Evolutionary conservation across 2,888 invertebrate genomes (phyloP), one percentile per base, ranked within the genome.

Genomic region (Iphiclides podalirius): DNA sequence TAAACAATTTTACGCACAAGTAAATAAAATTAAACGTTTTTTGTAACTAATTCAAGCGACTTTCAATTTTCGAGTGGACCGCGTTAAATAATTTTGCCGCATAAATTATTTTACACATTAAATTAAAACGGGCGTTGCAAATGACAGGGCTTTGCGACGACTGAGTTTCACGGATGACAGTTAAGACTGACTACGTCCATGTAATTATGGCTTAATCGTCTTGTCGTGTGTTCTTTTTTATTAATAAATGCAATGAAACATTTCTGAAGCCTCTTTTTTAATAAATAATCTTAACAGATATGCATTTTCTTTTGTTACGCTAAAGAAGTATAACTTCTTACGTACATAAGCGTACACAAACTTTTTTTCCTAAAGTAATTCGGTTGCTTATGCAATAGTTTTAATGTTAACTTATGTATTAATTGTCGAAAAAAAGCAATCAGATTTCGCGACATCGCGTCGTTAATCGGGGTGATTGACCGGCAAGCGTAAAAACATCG

Each of bases 381-480:
- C n/a, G n/a, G n/a, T n/a, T n/a, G n/a, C n/a, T n/a, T n/a, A n/a
- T n/a, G n/a, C n/a, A n/a, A n/a, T n/a, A n/a, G n/a, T n/a, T n/a
- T n/a, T n/a, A n/a, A n/a, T n/a, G n/a, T n/a, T n/a, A n/a, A n/a
- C n/a, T n/a, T n/a, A 13, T 13, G 20, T 16, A 12, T 34, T 13
- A 20, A 28, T 39, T 52, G 42, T 52, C 52, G 35, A 53, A 54
- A 54, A n/a, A n/a, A 74, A 73, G 70, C 74, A 75, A 66, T 56
- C 63, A 54, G 54, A 61, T 31, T n/a, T 31, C 31, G 11, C 64
- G 65, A 69, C 72, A 66, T 68, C 67, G 67, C 72, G 63, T 69
- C 66, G 61, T 69, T 67, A 71, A 74, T 62, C 61, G 69, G 68
- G 80, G 75, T 81, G 67, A 73, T 56, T 70, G 75, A 81, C 81